Percentiles rank a stretch among this genome's conserved stretches.
phyloP scores from a whole-genome alignment of 1,140 invertebrate species.

The Drosophila nebulosa region DNA sequence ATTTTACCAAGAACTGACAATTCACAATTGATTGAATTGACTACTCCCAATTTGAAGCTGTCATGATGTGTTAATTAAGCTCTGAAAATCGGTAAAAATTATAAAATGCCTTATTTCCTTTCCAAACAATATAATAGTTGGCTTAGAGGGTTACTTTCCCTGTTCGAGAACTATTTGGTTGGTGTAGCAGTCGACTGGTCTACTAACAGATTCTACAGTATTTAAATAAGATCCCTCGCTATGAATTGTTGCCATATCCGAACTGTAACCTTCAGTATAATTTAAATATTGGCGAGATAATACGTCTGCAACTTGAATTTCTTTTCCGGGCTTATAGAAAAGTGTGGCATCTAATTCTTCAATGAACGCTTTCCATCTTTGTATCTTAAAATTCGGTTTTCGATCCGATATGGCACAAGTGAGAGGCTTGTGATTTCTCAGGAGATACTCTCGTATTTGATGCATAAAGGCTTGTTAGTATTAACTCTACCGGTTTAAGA shows the following conservation, averaged over 20 bases:
- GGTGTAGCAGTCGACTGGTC: neutral
- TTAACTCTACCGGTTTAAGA: neutral
- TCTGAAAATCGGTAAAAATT: neutral
- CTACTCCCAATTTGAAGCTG: neutral
- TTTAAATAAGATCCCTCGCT: neutral
- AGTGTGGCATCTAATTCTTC: neutral
- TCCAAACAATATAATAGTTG: neutral
- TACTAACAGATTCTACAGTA: neutral
- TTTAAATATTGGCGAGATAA: neutral
- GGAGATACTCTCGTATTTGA: neutral
- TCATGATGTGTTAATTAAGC: neutral
- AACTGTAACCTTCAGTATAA: neutral
- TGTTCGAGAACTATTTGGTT: neutral
- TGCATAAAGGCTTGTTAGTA: neutral
- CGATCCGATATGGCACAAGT: neutral
- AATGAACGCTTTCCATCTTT: neutral
- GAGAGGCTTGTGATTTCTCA: neutral
- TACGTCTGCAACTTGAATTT: neutral
- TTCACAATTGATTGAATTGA: neutral
- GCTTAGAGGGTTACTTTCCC: neutral
- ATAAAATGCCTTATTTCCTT: neutral
- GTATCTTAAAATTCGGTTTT: neutral
- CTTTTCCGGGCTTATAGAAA: neutral
- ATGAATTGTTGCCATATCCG: neutral
- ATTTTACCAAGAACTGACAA: neutral